Percentiles rank a stretch among this genome's conserved stretches.
phyloP scores from a whole-genome alignment of 2,797 vertebrate species.

The Macrochelys suwanniensis region DNA sequence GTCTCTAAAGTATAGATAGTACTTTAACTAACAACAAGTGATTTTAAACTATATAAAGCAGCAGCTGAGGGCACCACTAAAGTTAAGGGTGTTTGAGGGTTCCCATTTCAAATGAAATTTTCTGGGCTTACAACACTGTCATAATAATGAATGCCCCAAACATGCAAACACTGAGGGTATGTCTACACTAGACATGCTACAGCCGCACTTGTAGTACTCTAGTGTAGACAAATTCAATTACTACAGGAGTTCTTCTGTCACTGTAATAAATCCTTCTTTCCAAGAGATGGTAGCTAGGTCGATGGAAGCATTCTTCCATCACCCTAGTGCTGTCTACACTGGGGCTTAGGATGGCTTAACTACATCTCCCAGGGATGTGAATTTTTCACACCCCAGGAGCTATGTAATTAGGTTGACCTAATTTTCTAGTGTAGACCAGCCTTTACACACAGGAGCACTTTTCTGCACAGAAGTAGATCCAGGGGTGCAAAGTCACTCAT shows the following conservation, averaged over 20 bases:
- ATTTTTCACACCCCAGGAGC: background rate
- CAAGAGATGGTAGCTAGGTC: background rate
- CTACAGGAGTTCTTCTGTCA: background rate
- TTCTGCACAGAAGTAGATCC: background rate
- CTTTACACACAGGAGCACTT: background rate
- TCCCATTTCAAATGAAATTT: background rate
- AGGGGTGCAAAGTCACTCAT: background rate
- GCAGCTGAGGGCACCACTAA: background rate
- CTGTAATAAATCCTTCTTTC: background rate
- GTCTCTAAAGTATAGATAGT: background rate
- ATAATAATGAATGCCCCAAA: background rate
- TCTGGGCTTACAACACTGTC: background rate
- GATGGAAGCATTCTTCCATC: background rate
- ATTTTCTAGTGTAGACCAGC: background rate
- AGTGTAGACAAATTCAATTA: background rate
- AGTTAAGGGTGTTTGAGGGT: background rate
- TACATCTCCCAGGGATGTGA: background rate
- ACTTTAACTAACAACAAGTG: background rate
- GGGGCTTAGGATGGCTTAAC: background rate
- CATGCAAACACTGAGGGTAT: background rate
- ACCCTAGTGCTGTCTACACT: background rate
- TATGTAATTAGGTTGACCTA: background rate
- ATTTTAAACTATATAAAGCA: background rate
- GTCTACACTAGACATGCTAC: no score
- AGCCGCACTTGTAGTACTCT: background rate